phyloP scores from a whole-genome alignment of 2,888 invertebrate genomes.

The Apeira syringaria region DNA sequence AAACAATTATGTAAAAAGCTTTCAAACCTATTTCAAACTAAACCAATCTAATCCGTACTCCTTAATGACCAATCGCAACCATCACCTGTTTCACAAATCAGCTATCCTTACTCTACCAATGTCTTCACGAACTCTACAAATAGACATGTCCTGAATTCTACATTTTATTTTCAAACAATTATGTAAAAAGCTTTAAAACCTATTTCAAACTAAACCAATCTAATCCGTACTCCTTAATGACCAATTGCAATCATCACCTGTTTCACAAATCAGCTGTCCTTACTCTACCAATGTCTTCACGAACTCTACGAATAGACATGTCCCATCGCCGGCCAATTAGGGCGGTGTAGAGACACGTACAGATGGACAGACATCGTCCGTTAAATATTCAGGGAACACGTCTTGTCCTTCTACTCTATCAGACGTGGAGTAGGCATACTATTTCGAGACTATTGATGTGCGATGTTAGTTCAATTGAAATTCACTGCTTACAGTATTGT shows the following conservation, averaged over 20 bases:
- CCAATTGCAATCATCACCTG: constrained; percentile 8
- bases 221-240: constrained; percentile 7
- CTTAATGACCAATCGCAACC: too few relatives aligned
- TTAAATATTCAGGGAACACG: constrained; percentile 19
- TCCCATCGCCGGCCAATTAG: constrained; percentile 9
- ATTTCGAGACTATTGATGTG: constrained; percentile 7
- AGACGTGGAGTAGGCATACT: not conserved
- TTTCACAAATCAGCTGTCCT: constrained; percentile 8
- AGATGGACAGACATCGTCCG: constrained; percentile 8
- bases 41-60: too few relatives aligned
- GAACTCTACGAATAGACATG: constrained; percentile 17
- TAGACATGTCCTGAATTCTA: too few relatives aligned
- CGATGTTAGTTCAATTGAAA: not conserved
- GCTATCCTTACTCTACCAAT: too few relatives aligned
- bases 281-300: constrained; percentile 6
- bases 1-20: too few relatives aligned
- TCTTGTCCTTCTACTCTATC: constrained; percentile 9
- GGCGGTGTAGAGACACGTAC: constrained; percentile 4
- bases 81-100: too few relatives aligned
- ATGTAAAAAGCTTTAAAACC: too few relatives aligned
- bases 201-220: not conserved
- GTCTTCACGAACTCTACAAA: too few relatives aligned
- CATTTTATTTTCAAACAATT: too few relatives aligned
- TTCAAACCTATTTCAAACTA: too few relatives aligned
- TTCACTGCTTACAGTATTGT: constrained; percentile 1